Evolutionary conservation across 2,113 vertebrate genomes (phyloP).

Genomic region (Circaetus gallicus): DNA sequence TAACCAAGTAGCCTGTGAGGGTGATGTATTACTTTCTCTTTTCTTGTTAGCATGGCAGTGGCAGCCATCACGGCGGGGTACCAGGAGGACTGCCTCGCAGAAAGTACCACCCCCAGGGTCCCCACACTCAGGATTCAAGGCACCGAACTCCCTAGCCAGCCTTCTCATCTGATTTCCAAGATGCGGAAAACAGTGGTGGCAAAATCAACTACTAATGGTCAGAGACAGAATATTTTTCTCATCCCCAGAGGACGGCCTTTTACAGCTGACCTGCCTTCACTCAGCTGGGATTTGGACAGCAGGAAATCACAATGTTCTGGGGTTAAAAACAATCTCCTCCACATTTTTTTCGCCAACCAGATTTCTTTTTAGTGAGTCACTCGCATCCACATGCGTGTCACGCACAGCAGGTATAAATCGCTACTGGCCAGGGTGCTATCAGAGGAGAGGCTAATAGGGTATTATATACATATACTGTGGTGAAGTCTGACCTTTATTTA

Average conservation of each 20-base stretch:
- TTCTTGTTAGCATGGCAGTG: not conserved
- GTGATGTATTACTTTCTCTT: not conserved
- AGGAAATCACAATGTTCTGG: not conserved
- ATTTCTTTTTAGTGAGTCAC: not conserved
- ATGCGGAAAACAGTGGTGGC: not conserved
- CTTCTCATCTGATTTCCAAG: not conserved
- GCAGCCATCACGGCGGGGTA: rapidly evolving
- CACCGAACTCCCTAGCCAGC: not conserved
- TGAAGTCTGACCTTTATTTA: not conserved
- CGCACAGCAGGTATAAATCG: not conserved
- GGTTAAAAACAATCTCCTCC: not conserved
- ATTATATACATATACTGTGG: not conserved
- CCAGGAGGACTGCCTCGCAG: not conserved
- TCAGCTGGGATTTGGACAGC: not conserved
- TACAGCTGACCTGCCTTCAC: not conserved
- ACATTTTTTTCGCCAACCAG: not conserved
- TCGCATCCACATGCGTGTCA: not conserved
- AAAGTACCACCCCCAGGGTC: not conserved
- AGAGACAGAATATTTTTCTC: not conserved
- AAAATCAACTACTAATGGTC: not conserved
- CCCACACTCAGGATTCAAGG: not conserved
- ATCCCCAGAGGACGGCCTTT: not conserved
- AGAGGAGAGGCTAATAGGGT: not conserved
- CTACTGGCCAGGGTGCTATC: not conserved
- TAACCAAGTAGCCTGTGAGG: not conserved